Conservation (phyloP, 2,797 vertebrate species). For the Simalia tracyae region DNA sequence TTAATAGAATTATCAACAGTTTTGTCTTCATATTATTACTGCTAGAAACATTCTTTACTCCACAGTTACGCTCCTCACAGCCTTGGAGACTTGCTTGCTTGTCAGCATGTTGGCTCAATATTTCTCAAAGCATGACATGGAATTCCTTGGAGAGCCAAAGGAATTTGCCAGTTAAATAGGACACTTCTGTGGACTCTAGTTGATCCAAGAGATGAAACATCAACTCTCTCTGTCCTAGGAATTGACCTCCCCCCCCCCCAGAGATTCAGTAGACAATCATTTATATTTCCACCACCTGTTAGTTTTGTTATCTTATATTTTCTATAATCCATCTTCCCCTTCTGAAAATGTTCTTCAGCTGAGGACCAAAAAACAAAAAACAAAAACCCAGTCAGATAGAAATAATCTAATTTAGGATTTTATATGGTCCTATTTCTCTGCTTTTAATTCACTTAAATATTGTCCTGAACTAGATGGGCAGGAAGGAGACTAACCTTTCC, state of each 20-base stretch:
- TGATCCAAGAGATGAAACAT: background rate
- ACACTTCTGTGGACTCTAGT: background rate
- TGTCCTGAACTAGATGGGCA: background rate
- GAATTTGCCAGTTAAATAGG: background rate
- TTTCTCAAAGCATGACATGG: background rate
- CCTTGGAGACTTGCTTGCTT: background rate
- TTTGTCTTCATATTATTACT: slow-evolving; percentile 1
- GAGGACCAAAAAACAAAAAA: background rate
- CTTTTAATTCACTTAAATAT: background rate
- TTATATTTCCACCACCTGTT: background rate
- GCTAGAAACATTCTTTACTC: background rate
- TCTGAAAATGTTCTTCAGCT: background rate
- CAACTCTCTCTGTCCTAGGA: background rate
- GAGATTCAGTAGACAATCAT: background rate
- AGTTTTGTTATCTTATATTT: background rate
- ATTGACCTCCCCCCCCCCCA: background rate
- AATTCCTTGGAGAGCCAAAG: background rate
- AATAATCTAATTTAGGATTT: background rate
- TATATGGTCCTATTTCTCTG: background rate
- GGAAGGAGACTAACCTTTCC: background rate
- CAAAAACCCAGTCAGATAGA: background rate
- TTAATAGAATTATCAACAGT: slow-evolving; percentile 30
- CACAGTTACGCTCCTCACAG: background rate
- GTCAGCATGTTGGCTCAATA: background rate
- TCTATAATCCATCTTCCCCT: background rate